Evolutionary conservation across 2,113 vertebrate genomes (phyloP).

Genomic region (Peucedramus taeniatus): DNA sequence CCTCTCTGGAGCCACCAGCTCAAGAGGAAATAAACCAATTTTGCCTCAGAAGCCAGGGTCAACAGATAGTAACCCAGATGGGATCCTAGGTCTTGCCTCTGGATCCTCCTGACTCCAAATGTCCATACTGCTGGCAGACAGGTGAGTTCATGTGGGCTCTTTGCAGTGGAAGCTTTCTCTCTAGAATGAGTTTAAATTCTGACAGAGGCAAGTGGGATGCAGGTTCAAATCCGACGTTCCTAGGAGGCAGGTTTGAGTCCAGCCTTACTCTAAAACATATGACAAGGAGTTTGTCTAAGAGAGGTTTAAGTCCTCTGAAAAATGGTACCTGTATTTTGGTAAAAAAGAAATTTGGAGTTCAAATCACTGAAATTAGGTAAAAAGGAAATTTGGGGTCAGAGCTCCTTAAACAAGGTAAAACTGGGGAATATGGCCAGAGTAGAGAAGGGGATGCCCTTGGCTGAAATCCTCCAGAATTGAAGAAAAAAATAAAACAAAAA

Average conservation of each 20-base stretch:
- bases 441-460: neutral
- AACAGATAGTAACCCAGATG: neutral
- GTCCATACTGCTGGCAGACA: neutral
- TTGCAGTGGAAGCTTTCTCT: neutral
- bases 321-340: neutral
- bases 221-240: neutral
- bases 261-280: neutral
- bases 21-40: neutral
- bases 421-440: neutral
- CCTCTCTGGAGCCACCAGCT: neutral
- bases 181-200: neutral
- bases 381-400: neutral
- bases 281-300: neutral
- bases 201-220: neutral
- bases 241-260: neutral
- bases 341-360: neutral
- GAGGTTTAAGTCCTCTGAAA: neutral
- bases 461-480: neutral
- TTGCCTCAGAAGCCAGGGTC: neutral
- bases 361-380: neutral
- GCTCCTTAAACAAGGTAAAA: neutral
- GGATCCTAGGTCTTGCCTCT: neutral
- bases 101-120: neutral
- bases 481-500: neutral
- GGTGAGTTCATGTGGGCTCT: neutral